Conservation (phyloP, 2,797 vertebrate species). For the Calcarius lapponicus region DNA sequence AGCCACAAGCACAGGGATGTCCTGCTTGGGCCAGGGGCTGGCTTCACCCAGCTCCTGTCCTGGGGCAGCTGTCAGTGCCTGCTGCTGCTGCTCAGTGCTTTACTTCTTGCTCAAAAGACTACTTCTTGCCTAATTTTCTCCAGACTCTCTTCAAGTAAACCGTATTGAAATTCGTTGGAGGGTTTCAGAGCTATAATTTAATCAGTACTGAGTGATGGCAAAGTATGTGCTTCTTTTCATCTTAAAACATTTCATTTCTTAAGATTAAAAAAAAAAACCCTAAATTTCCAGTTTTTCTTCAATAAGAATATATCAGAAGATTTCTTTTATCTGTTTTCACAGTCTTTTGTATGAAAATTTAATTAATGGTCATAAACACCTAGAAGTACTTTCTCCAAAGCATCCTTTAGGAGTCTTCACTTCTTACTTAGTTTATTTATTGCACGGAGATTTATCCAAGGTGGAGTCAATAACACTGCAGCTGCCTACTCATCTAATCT, state of each 20-base stretch:
- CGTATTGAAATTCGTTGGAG: neutral
- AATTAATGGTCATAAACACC: neutral
- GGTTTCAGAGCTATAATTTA: neutral
- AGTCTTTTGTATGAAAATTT: neutral
- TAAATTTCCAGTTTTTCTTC: neutral
- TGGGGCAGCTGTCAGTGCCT: accelerated
- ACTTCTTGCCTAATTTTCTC: neutral
- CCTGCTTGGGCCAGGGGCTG: neutral
- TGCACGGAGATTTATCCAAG: constrained; percentile 1
- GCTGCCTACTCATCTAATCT: constrained; percentile 3
- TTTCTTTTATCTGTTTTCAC: neutral
- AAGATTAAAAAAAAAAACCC: accelerated
- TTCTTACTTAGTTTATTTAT: neutral
- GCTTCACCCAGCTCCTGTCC: neutral
- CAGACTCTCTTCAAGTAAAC: neutral
- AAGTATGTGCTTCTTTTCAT: neutral
- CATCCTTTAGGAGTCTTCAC: neutral
- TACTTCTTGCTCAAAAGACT: neutral
- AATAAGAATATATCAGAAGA: neutral
- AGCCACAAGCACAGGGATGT: neutral
- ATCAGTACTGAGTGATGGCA: neutral
- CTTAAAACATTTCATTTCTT: neutral
- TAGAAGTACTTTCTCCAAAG: constrained; percentile 2
- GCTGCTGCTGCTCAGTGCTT: neutral
- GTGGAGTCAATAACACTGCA: constrained; percentile 35